These are phyloP conservation scores for Lithodes maja DNA, from an alignment of 2,888 invertebrate genomes.

Conservation along the genomic window DNA sequence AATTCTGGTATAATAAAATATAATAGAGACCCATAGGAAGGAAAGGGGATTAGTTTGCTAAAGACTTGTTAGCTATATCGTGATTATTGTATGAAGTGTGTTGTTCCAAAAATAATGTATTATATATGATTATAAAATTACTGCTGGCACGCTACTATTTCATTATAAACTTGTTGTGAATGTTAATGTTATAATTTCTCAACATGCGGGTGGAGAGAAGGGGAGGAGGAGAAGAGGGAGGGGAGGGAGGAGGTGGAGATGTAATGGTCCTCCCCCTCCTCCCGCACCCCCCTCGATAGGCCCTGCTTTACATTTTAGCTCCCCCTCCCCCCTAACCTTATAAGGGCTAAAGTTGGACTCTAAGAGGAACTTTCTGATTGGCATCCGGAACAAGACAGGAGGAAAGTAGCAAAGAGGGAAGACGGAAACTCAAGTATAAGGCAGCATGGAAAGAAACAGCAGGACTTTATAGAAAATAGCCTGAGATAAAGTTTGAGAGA, in stretches of 20 bases:
- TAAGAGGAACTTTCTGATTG: slow-evolving; percentile 4
- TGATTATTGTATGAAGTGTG: too few species aligned
- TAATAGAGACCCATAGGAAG: too few species aligned
- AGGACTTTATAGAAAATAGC: too few species aligned
- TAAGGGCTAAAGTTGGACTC: background rate
- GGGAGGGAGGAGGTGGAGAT: background rate
- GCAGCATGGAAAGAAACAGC: too few species aligned
- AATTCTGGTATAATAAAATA: too few species aligned
- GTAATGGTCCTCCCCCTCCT: background rate
- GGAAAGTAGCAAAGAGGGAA: background rate
- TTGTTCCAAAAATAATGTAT: too few species aligned
- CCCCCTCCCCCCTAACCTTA: background rate
- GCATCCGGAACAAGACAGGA: slow-evolving; percentile 1
- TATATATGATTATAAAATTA: background rate
- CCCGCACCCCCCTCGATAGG: background rate
- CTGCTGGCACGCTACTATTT: background rate
- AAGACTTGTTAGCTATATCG: too few species aligned
- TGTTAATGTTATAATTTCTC: background rate
- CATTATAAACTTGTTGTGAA: background rate
- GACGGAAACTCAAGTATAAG: background rate
- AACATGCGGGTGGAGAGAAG: background rate
- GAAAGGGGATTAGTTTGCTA: too few species aligned
- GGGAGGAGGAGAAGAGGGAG: background rate
- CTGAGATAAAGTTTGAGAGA: too few species aligned
- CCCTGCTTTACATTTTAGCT: background rate